Evolutionary conservation across 2,797 vertebrate genomes (phyloP), one percentile per base, ranked within the genome.

Genomic region (Eutrigla gurnardus): DNA sequence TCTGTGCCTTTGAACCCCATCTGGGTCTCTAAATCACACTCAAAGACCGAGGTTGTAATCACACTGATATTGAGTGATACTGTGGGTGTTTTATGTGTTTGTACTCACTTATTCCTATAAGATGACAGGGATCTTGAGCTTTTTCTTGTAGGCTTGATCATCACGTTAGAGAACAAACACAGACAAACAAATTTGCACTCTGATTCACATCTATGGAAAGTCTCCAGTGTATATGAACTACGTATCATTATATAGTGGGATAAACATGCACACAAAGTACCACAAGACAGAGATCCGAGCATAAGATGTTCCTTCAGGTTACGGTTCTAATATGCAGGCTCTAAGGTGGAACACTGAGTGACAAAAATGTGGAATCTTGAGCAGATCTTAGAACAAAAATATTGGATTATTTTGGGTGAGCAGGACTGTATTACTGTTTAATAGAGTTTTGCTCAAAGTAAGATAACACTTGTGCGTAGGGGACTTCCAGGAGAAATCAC

Each of bases 331-430:
- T 54, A 35, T 74, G 64, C 32, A 47, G 60, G 61, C 63, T 54
- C 7, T 61, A 25, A 37, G 37, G 64, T 50, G 61, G 75, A 79
- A 70, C 63, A 43, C 66, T 70, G 65, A 86, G 61, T 57, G 75
- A 80, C 7, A 37, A 25, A 36, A 25, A 25, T 25, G 25, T 25
- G 25, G 1, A 25, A 25, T 25, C 25, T 25, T 25, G 25, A 25
- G 25, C 25, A 25, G 25, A 25, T 25, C 25, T 25, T 25, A 25
- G 25, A 25, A 25, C 25, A 25, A 25, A 45, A 7, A 5, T 18
- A 15, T 18, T 6, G 12, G 25, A 25, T 25, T 25, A 1, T 25
- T 25, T 25, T 25, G 50, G 62, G 37, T 54, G n/a, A 54, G 36
- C 17, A 39, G 32, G 47, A 47, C 7, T 63, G 13, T 14, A 18